A percentile compares a stretch with the other conserved stretches of the same genome.
phyloP scores from a whole-genome alignment of 2,113 vertebrate species.

The Eira barbara region DNA sequence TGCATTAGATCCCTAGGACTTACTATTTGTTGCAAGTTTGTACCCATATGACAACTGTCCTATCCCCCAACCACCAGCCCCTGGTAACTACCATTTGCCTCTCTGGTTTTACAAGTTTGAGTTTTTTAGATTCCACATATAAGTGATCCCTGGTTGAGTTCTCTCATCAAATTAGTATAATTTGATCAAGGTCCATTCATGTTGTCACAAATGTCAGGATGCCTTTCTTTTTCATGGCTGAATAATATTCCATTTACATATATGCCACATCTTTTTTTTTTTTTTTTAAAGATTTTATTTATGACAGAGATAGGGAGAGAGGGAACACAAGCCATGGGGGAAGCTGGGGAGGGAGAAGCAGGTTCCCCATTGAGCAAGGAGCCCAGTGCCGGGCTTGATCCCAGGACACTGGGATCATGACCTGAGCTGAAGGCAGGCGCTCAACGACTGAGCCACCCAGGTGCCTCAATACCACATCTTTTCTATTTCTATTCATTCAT shows the following conservation, averaged over 20 bases:
- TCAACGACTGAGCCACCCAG: too few relatives aligned
- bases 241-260: neutral
- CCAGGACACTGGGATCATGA: too few relatives aligned
- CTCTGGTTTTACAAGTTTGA: neutral
- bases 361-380: too few relatives aligned
- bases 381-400: too few relatives aligned
- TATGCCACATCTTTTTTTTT: neutral
- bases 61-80: neutral
- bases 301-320: too few relatives aligned
- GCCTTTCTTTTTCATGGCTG: neutral
- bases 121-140: neutral
- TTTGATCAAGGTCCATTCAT: neutral
- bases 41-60: neutral
- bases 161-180: neutral
- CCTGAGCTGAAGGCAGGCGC: too few relatives aligned
- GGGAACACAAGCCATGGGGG: too few relatives aligned
- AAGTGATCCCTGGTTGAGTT: neutral
- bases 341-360: too few relatives aligned
- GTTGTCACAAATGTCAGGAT: neutral
- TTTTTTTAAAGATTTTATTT: too few relatives aligned
- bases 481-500: neutral
- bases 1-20: neutral
- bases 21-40: neutral
- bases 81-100: neutral
- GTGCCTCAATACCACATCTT: neutral